Percentiles rank a stretch among this genome's conserved stretches.
Evolutionary conservation across 2,888 invertebrate genomes (phyloP).

Genomic region (Isoperla grammatica): DNA sequence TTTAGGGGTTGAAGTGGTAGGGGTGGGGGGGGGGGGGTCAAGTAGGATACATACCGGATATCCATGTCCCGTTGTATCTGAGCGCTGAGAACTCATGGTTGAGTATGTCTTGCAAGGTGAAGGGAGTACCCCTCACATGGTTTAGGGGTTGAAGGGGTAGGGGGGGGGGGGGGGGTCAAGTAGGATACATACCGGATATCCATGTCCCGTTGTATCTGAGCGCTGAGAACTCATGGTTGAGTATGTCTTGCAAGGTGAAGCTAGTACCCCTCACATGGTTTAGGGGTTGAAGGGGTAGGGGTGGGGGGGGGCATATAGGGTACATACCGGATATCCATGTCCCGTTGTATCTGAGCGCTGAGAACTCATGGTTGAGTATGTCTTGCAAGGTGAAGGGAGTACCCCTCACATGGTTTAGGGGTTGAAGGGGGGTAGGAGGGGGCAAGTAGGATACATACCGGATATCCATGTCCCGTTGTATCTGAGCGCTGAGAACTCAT

Average conservation of each 20-base stretch:
- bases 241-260: conserved; percentile 72
- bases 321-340: conserved; percentile 83
- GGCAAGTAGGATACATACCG: no score
- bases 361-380: conserved; percentile 70
- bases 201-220: conserved; percentile 80
- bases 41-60: conserved; percentile 72
- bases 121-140: conserved; percentile 68
- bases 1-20: no score
- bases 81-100: conserved; percentile 72
- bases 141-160: no score
- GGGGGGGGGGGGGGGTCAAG: no score
- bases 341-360: conserved; percentile 76
- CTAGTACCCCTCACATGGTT: conserved; percentile 74
- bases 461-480: conserved; percentile 89
- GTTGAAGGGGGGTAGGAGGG: no score
- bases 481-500: conserved; percentile 67
- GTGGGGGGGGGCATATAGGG: no score
- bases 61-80: conserved; percentile 83
- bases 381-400: conserved; percentile 72
- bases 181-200: conserved; percentile 79
- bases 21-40: no score
- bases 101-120: conserved; percentile 74
- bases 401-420: no score
- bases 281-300: no score
- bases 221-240: conserved; percentile 72